A percentile compares a stretch with the other conserved stretches of the same genome.
phyloP scores from a whole-genome alignment of 2,113 vertebrate genomes.

The Theristicus caerulescens region DNA sequence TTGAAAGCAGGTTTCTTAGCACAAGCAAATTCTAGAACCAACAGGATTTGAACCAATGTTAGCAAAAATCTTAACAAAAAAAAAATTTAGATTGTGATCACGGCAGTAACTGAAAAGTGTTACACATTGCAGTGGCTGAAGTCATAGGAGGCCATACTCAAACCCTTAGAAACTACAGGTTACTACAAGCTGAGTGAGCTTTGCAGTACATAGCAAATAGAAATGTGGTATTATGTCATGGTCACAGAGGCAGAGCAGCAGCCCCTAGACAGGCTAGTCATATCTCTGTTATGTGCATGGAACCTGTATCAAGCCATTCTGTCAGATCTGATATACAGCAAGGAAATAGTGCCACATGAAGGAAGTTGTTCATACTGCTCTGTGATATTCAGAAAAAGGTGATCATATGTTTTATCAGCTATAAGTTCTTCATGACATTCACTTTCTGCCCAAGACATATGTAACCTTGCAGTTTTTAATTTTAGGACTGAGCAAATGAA shows the following conservation, averaged over 20 bases:
- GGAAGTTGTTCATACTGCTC: neutral
- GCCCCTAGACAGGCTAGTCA: neutral
- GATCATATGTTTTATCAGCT: neutral
- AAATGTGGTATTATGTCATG: neutral
- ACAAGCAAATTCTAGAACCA: neutral
- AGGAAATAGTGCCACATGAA: constrained; percentile 20
- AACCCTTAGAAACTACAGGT: neutral
- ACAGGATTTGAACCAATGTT: neutral
- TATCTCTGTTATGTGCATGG: neutral
- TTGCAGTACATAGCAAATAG: neutral
- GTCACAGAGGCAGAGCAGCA: neutral
- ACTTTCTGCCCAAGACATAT: neutral
- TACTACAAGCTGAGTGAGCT: neutral
- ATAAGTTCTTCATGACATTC: neutral
- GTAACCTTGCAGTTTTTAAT: neutral
- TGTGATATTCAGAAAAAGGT: neutral
- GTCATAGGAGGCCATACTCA: neutral
- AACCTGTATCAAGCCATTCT: neutral
- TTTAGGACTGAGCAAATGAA: neutral
- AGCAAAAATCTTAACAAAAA: neutral
- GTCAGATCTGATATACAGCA: neutral
- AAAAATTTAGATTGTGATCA: neutral
- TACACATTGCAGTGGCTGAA: neutral
- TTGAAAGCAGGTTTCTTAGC: neutral
- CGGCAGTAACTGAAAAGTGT: neutral